Evolutionary conservation across 2,113 vertebrate species (phyloP).

Genomic region (Panthera tigris): DNA sequence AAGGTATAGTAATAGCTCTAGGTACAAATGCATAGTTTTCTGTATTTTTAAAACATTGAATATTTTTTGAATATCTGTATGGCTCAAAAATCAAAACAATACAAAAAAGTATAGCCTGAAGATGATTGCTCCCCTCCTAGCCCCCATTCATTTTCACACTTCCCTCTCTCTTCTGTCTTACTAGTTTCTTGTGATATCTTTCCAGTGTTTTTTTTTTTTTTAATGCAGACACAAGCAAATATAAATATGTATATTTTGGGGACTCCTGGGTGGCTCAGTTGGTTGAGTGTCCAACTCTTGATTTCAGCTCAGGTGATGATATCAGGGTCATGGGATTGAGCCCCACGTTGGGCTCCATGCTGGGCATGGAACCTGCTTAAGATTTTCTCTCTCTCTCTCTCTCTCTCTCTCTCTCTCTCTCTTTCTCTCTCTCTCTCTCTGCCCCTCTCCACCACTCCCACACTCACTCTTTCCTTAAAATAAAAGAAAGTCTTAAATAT

Average conservation of each 20-base stretch:
- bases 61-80: background rate
- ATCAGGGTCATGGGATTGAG: too few relatives aligned
- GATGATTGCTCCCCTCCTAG: background rate
- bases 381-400: too few relatives aligned
- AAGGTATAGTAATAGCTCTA: background rate
- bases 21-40: background rate
- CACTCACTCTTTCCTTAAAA: too few relatives aligned
- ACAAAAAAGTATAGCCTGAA: background rate
- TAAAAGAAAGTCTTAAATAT: too few relatives aligned
- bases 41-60: background rate
- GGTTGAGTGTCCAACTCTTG: too few relatives aligned
- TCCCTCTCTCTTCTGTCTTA: background rate
- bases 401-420: too few relatives aligned
- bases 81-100: background rate
- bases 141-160: background rate
- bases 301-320: too few relatives aligned
- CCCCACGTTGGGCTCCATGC: too few relatives aligned
- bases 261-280: too few relatives aligned
- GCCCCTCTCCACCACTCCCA: too few relatives aligned
- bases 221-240: background rate
- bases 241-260: background rate
- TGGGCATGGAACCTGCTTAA: too few relatives aligned
- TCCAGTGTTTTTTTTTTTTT: background rate
- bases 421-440: too few relatives aligned
- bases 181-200: background rate